phyloP scores from a whole-genome alignment of 2,888 invertebrate genomes.

The Drosophila lutescens region DNA sequence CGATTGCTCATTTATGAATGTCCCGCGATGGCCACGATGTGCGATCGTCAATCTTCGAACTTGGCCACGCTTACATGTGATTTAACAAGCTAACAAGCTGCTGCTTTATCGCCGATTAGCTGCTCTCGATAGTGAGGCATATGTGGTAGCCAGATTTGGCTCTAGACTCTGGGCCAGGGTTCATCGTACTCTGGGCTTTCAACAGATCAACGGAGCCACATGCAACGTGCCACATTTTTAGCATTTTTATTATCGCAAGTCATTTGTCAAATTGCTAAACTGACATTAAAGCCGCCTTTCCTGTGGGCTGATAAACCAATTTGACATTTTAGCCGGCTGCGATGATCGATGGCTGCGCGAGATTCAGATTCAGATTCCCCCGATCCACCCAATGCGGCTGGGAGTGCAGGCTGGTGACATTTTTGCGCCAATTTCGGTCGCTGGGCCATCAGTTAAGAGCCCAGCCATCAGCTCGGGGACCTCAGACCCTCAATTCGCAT shows the following conservation, averaged over 20 bases:
- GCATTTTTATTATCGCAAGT: constrained; percentile 61
- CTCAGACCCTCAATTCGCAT: constrained; percentile 63
- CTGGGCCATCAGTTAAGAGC: constrained; percentile 77
- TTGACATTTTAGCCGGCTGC: constrained; percentile 66
- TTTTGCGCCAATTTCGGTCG: constrained; percentile 78
- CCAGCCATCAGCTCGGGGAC: constrained; percentile 35
- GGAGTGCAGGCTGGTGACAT: constrained; percentile 70
- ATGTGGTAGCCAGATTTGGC: constrained; percentile 28
- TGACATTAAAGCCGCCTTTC: constrained; percentile 73
- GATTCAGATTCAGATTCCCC: constrained; percentile 17
- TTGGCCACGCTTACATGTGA: constrained; percentile 60
- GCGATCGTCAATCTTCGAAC: constrained; percentile 44
- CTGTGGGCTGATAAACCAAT: constrained; percentile 72
- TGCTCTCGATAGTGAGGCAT: constrained; percentile 48
- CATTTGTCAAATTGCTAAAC: constrained; percentile 78
- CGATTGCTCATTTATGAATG: constrained; percentile 63
- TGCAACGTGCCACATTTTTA: constrained; percentile 39
- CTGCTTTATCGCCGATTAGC: constrained; percentile 63
- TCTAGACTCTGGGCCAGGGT: constrained; percentile 32
- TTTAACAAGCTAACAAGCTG: constrained; percentile 66
- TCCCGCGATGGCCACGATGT: constrained; percentile 55
- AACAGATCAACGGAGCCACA: constrained; percentile 40
- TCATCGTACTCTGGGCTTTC: constrained; percentile 56
- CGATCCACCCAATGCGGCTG: constrained; percentile 6
- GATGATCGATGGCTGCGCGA: constrained; percentile 69